phyloP scores from a whole-genome alignment of 2,113 vertebrate genomes.

The Neolamprologus hecqui region DNA sequence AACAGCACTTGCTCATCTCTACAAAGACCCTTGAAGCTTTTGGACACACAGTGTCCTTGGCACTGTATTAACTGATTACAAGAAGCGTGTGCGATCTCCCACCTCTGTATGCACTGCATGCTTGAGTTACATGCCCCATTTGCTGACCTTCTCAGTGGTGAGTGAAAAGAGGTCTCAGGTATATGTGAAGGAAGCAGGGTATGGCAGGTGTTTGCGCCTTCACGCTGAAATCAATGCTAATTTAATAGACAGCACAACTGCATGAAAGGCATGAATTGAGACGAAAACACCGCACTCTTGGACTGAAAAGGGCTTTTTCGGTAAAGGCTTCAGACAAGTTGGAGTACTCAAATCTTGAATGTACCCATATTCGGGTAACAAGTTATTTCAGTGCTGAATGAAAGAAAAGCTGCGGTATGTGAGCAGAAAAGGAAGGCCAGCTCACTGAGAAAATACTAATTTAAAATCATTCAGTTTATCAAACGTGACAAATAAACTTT shows the following conservation, averaged over 20 bases:
- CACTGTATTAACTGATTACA: not conserved
- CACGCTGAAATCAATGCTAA: not conserved
- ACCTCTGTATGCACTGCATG: not conserved
- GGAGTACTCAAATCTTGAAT: not conserved
- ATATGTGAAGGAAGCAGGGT: not conserved
- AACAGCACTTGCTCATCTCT: not conserved
- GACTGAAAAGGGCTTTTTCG: not conserved
- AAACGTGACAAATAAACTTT: not conserved
- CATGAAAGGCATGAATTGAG: not conserved
- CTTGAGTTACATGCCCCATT: not conserved
- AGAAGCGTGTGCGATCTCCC: accelerated
- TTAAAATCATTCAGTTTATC: not conserved
- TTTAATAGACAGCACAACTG: not conserved
- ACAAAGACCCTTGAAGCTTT: not conserved
- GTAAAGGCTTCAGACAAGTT: not conserved
- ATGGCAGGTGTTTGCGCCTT: not conserved
- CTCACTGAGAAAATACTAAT: not conserved
- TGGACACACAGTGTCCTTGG: not conserved
- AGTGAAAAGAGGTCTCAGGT: not conserved
- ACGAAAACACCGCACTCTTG: not conserved
- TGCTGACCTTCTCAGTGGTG: not conserved
- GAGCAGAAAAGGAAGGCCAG: not conserved
- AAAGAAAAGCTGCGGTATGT: not conserved
- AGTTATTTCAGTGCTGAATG: not conserved
- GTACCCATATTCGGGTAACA: not conserved